A percentile compares a stretch with the other conserved stretches of the same genome.
Conservation (phyloP, 2,888 invertebrate genomes). For the Hesperia comma region DNA sequence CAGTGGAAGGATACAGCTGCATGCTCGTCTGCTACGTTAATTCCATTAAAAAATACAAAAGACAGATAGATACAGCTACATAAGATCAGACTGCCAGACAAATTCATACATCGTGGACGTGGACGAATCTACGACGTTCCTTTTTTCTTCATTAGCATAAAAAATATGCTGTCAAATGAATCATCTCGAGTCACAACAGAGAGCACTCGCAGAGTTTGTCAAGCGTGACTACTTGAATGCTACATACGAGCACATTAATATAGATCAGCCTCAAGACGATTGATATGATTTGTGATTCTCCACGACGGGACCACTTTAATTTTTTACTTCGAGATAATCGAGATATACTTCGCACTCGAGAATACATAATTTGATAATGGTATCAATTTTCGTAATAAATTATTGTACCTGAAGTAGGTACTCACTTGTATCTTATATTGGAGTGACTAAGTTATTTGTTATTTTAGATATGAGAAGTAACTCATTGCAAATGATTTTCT, state of each 20-base stretch:
- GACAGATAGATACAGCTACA: background rate
- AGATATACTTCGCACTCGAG: background rate
- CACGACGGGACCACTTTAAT: conserved; percentile 13
- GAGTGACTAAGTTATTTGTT: too few relatives aligned
- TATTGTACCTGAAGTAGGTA: background rate
- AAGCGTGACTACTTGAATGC: conserved; percentile 25
- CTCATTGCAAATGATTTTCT: too few relatives aligned
- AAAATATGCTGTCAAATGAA: conserved; percentile 24
- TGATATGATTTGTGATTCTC: conserved; percentile 20
- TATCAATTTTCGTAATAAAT: background rate
- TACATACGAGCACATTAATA: conserved; percentile 30
- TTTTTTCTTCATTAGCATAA: conserved; percentile 21
- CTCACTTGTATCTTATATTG: too few relatives aligned
- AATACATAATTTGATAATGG: background rate
- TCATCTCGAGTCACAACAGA: conserved; percentile 14
- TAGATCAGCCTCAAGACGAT: conserved; percentile 30
- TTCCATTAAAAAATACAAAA: too few relatives aligned
- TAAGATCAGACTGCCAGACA: background rate
- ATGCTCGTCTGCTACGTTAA: too few relatives aligned
- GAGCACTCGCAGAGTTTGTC: conserved; percentile 24
- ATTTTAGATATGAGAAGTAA: too few relatives aligned
- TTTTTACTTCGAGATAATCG: conserved; percentile 8
- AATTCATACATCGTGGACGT: background rate
- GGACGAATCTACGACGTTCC: background rate
- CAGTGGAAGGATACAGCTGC: too few relatives aligned